Evolutionary conservation across 2,888 invertebrate species (phyloP).

Genomic region (Drosophila niveifrons): DNA sequence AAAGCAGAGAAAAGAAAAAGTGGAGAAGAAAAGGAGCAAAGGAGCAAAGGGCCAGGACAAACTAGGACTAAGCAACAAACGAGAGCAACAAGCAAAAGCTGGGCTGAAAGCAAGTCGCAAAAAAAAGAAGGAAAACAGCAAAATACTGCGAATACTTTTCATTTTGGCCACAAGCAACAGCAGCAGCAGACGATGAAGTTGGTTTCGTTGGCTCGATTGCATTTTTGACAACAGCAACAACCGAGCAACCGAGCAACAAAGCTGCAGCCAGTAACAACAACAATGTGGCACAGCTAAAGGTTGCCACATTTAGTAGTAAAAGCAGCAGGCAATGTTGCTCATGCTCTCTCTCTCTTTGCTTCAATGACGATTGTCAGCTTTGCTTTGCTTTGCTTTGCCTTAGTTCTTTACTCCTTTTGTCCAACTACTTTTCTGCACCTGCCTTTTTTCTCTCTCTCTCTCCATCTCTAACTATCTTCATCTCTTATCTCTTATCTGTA

Average conservation of each 20-base stretch:
- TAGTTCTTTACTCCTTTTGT: background rate
- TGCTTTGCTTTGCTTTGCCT: no score
- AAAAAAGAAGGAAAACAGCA: background rate
- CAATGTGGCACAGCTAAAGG: slow-evolving; percentile 20
- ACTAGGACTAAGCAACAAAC: background rate
- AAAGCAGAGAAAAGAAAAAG: background rate
- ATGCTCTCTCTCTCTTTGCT: slow-evolving; percentile 45
- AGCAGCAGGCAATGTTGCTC: slow-evolving; percentile 9
- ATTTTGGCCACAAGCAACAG: slow-evolving; percentile 13
- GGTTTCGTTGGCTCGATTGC: slow-evolving; percentile 25
- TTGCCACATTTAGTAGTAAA: slow-evolving; percentile 22
- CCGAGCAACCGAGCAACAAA: slow-evolving; percentile 2
- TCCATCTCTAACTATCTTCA: background rate
- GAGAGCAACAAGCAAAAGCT: background rate
- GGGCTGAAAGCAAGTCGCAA: background rate
- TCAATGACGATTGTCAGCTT: slow-evolving; percentile 37
- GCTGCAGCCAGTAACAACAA: slow-evolving; percentile 1
- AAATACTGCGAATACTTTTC: slow-evolving; percentile 24
- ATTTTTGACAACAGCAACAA: slow-evolving; percentile 29
- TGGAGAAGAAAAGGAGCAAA: no score
- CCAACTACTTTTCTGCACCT: background rate
- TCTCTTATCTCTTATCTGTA: no score
- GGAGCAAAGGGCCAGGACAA: background rate
- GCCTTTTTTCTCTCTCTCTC: background rate
- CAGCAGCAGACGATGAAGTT: slow-evolving; percentile 6